Conservation (phyloP, 2,888 invertebrate genomes). For the Chrysodeixis includens region DNA sequence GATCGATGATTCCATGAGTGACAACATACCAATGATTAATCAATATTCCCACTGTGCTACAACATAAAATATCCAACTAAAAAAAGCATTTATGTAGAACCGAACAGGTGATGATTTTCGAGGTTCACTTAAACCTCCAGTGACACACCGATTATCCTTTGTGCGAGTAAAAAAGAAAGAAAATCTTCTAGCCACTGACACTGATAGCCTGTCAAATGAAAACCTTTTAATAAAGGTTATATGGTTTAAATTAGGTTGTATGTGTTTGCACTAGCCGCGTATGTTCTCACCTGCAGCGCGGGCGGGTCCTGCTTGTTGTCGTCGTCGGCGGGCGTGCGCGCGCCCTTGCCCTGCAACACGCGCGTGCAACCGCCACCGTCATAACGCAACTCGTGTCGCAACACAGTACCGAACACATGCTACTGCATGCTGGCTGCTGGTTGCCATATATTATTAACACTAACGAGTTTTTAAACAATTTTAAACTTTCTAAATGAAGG, state of each 20-base stretch:
- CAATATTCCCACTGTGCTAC: not conserved
- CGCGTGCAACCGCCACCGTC: conserved; percentile 78
- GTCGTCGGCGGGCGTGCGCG: conserved; percentile 80
- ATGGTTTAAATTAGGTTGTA: no score
- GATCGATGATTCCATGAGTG: not conserved
- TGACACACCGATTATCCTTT: no score
- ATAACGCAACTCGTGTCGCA: conserved; percentile 54
- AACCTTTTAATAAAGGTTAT: no score
- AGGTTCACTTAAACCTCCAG: no score
- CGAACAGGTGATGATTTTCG: not conserved
- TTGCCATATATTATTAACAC: conserved; percentile 47
- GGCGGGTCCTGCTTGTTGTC: conserved; percentile 70
- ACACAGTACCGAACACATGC: conserved; percentile 38
- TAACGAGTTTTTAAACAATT: no score
- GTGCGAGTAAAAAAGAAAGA: no score
- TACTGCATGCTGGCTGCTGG: conserved; percentile 53
- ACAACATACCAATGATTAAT: not conserved
- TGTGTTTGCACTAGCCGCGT: conserved; percentile 47
- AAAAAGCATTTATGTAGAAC: not conserved
- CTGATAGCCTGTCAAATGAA: no score
- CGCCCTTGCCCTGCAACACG: conserved; percentile 86
- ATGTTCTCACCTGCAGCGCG: conserved; percentile 69
- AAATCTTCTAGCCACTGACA: no score
- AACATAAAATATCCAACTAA: not conserved
- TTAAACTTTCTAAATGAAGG: no score